Conservation (phyloP, 2,888 invertebrate genomes). For the Colletes collaris region DNA sequence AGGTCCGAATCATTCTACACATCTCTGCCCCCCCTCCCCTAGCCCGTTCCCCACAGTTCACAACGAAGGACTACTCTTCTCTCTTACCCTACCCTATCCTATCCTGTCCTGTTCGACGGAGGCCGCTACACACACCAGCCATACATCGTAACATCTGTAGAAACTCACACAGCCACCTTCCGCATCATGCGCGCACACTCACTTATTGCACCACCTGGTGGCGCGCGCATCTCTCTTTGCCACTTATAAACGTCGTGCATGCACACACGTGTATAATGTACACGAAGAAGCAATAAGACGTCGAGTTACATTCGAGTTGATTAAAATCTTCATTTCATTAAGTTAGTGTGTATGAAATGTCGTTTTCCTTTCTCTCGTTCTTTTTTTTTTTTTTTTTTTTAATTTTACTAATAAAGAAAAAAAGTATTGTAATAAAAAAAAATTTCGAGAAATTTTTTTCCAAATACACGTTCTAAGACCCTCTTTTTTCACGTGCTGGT, state of each 20-base stretch:
- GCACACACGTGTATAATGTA: conserved; percentile 33
- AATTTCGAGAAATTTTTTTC: no score
- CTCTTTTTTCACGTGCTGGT: no score
- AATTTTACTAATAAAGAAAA: not conserved
- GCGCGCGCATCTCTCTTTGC: conserved; percentile 68
- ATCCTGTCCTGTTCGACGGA: conserved; percentile 48
- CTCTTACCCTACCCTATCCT: conserved; percentile 62
- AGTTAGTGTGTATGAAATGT: conserved; percentile 8
- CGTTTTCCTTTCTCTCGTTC: not conserved
- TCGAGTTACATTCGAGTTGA: conserved; percentile 32
- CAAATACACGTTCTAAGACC: no score
- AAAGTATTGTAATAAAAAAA: no score
- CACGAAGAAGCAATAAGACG: conserved; percentile 30
- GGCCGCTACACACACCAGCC: conserved; percentile 48
- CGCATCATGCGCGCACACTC: conserved; percentile 61
- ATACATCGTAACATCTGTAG: conserved; percentile 61
- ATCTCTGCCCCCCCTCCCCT: conserved; percentile 38
- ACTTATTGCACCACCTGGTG: conserved; percentile 69
- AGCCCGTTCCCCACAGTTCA: conserved; percentile 38
- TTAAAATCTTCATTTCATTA: conserved; percentile 40
- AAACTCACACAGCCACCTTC: conserved; percentile 49
- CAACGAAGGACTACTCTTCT: conserved; percentile 59
- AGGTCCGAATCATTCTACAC: conserved; percentile 75
- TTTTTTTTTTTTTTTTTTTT: not conserved
- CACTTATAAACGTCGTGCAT: conserved; percentile 40